A percentile compares a stretch with the other conserved stretches of the same genome.
Conservation (phyloP, 1,140 invertebrate genomes). For the Drosophila leontia region DNA sequence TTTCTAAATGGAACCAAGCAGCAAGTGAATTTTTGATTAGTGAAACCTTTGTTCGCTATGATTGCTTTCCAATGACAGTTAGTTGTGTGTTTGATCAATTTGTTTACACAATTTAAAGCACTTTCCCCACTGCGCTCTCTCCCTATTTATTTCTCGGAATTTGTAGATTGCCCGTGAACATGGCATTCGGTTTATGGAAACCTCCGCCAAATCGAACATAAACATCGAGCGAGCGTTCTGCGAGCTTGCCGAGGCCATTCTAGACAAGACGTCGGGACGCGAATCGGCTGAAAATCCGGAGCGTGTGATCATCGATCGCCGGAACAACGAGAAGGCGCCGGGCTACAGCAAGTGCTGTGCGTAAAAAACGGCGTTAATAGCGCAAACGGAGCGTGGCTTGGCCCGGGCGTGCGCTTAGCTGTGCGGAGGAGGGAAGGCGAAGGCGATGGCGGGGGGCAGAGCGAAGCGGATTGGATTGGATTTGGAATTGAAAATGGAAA, state of each 20-base stretch:
- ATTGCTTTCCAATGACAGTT: constrained; percentile 16
- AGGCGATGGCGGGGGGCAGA: neutral
- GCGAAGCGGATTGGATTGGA: constrained; percentile 3
- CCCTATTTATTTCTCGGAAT: neutral
- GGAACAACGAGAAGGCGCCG: constrained; percentile 85
- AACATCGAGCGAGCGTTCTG: constrained; percentile 99
- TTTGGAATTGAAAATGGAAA: constrained; percentile 1
- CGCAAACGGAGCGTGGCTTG: constrained; percentile 14
- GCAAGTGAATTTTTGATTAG: neutral
- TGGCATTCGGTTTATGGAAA: constrained; percentile 99
- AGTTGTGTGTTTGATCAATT: constrained; percentile 21
- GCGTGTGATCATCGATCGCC: constrained; percentile 88
- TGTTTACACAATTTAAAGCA: constrained; percentile 23
- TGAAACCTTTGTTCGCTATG: constrained; percentile 2
- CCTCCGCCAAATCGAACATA: constrained; percentile 98
- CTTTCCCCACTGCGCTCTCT: neutral
- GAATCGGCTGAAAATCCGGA: constrained; percentile 89
- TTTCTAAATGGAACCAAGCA: neutral
- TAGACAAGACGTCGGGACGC: constrained; percentile 92
- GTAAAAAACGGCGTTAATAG: constrained; percentile 58
- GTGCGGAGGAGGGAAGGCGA: constrained; percentile 4
- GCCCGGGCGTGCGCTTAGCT: constrained; percentile 13
- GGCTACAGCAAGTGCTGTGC: constrained; percentile 84
- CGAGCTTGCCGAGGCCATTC: constrained; percentile 97
- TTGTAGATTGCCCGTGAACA: constrained; percentile 97